These are phyloP conservation scores for Semaprochilodus insignis DNA, from an alignment of 2,797 vertebrate genomes.

Conservation along the genomic window DNA sequence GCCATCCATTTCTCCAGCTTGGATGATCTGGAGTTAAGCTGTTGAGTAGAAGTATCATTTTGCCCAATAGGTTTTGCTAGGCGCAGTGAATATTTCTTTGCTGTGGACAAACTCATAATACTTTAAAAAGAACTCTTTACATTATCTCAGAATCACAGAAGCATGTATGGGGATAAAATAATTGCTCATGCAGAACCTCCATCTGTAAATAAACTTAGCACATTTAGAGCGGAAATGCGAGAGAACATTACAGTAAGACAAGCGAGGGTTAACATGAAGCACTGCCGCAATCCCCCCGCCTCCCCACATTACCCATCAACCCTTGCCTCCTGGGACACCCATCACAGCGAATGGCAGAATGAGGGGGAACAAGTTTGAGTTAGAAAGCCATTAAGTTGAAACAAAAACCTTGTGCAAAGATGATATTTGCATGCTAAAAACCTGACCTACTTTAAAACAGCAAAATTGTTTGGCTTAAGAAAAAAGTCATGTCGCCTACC, in stretches of 20 bases:
- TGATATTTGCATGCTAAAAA: constrained; percentile 72
- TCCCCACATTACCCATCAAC: constrained; percentile 71
- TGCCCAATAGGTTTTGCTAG: neutral
- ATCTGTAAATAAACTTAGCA: constrained; percentile 34
- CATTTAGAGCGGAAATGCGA: constrained; percentile 20
- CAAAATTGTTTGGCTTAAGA: constrained; percentile 61
- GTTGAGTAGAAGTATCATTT: neutral
- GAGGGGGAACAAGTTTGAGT: constrained; percentile 72
- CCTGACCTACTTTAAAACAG: constrained; percentile 78
- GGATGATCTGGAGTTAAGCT: neutral
- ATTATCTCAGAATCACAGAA: neutral
- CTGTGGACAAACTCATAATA: no score
- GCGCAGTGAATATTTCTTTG: no score
- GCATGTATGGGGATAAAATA: neutral
- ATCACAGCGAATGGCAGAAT: constrained; percentile 71
- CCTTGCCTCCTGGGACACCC: constrained; percentile 65
- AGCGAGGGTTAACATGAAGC: constrained; percentile 66
- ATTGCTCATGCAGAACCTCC: constrained; percentile 9
- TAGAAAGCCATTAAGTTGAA: constrained; percentile 74
- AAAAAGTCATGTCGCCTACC: constrained; percentile 50
- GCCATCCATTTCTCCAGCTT: neutral
- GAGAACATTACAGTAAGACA: constrained; percentile 50
- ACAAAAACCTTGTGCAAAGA: constrained; percentile 65
- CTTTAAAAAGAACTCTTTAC: no score
- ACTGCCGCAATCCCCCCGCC: constrained; percentile 69